phyloP scores from a whole-genome alignment of 92 coral and sea anemone species.

The Actinostola sp. region DNA sequence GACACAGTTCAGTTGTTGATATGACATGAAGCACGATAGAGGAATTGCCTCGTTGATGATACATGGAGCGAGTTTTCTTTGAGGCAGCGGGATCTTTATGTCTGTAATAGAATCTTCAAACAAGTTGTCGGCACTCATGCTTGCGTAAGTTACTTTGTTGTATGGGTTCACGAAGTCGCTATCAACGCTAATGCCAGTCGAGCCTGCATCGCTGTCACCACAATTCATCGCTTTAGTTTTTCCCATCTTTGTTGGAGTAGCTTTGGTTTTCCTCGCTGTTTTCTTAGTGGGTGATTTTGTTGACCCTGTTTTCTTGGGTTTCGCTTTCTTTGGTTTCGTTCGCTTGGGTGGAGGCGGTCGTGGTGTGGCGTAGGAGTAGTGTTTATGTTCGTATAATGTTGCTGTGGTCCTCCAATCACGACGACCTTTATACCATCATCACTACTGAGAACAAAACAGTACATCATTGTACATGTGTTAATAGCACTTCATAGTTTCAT shows the following conservation, averaged over 20 bases:
- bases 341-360: not conserved
- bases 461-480: not conserved
- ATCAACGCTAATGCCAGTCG: not conserved
- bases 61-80: constrained; percentile 6
- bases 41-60: constrained; percentile 35
- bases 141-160: not conserved
- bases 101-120: not conserved
- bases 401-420: constrained; percentile 9
- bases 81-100: constrained; percentile 10
- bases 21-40: constrained; percentile 24
- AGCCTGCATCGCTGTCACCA: constrained; percentile 2
- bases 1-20: constrained; percentile 26
- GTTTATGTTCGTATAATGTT: constrained; percentile 1
- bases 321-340: not conserved
- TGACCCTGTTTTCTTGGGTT: not conserved
- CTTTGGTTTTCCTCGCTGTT: constrained; percentile 5
- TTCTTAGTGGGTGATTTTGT: not conserved
- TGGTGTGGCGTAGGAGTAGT: constrained; percentile 4
- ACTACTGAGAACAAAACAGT: constrained; percentile 1
- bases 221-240: not conserved
- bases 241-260: not conserved
- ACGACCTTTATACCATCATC: constrained; percentile 20
- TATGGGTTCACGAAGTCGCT: not conserved
- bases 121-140: not conserved
- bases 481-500: not conserved